These are phyloP conservation scores for Aotus griseimembra DNA, from an alignment of 2,797 vertebrate genomes.

Conservation along the genomic window DNA sequence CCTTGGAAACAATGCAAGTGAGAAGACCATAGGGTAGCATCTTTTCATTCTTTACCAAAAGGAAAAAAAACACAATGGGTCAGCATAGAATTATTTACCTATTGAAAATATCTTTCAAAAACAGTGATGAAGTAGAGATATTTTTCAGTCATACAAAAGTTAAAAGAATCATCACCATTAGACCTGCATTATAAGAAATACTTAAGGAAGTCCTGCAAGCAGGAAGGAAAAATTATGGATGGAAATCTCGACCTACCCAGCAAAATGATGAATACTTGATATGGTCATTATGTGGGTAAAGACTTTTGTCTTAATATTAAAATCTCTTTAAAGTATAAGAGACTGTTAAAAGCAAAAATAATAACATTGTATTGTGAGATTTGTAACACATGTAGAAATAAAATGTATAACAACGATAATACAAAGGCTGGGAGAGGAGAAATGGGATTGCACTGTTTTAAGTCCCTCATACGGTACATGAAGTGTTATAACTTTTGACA, in stretches of 20 bases:
- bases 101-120: neutral
- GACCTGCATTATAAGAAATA: neutral
- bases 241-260: neutral
- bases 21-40: neutral
- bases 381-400: neutral
- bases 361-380: neutral
- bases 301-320: constrained; percentile 19
- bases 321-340: neutral
- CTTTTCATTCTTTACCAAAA: neutral
- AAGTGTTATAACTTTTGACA: neutral
- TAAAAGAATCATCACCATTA: neutral
- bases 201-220: neutral
- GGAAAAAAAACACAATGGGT: neutral
- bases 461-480: neutral
- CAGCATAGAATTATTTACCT: neutral
- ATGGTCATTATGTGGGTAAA: neutral
- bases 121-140: neutral
- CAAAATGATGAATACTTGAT: neutral
- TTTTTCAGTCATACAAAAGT: neutral
- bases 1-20: neutral
- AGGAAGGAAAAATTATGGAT: neutral
- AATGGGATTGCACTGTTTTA: neutral
- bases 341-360: neutral
- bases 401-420: neutral
- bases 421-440: neutral